Evolutionary conservation across 2,797 vertebrate species (phyloP).

Genomic region (Microctenopoma steveboyesi): DNA sequence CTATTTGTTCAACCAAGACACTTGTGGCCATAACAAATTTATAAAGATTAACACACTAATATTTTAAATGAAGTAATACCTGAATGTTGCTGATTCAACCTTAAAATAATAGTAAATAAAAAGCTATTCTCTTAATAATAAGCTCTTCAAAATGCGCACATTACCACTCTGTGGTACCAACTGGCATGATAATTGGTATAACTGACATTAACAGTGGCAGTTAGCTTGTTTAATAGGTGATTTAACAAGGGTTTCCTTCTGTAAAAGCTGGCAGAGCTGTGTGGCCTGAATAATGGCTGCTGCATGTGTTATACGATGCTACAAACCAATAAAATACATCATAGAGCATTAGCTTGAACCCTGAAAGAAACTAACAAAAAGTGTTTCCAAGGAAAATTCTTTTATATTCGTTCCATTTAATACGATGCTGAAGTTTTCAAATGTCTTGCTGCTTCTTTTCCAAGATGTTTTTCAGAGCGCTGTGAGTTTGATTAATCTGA

Average conservation of each 20-base stretch:
- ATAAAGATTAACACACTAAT: slow-evolving; percentile 1
- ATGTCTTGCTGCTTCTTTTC: neutral
- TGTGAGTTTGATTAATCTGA: slow-evolving; percentile 11
- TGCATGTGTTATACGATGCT: slow-evolving; percentile 35
- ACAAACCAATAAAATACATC: slow-evolving; percentile 51
- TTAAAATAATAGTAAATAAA: slow-evolving; percentile 22
- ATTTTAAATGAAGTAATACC: slow-evolving; percentile 15
- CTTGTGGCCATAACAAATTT: neutral
- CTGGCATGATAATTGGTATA: slow-evolving; percentile 41
- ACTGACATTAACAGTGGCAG: slow-evolving; percentile 30
- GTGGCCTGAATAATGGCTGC: slow-evolving; percentile 40
- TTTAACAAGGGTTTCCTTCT: slow-evolving; percentile 47
- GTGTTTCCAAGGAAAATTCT: slow-evolving; percentile 29
- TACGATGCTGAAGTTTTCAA: neutral
- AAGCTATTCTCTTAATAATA: slow-evolving; percentile 36
- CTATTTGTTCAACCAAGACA: too few species aligned
- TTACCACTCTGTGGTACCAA: slow-evolving; percentile 45
- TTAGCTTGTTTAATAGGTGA: slow-evolving; percentile 40
- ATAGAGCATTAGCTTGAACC: slow-evolving; percentile 31
- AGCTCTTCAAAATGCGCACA: slow-evolving; percentile 25
- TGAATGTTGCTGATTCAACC: slow-evolving; percentile 20
- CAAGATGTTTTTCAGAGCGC: slow-evolving; percentile 19
- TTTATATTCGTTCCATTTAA: slow-evolving; percentile 4
- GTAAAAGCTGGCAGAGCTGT: slow-evolving; percentile 46
- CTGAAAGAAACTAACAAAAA: slow-evolving; percentile 26